Evolutionary conservation across 2,113 vertebrate species (phyloP).

Genomic region (Cricetomys ansorgei): DNA sequence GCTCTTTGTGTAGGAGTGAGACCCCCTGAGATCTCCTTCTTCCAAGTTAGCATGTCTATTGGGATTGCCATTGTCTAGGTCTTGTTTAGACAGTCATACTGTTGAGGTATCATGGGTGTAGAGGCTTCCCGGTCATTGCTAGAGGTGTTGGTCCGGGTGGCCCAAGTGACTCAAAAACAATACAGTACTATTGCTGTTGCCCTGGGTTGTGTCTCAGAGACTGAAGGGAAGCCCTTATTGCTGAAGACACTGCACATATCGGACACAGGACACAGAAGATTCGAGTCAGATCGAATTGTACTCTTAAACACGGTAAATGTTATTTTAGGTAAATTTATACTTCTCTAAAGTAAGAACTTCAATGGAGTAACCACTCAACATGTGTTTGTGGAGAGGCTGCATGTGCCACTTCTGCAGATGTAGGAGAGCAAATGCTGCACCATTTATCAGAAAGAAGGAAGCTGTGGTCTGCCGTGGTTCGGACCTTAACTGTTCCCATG

Average conservation of each 20-base stretch:
- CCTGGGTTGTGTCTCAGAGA: not conserved
- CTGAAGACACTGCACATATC: not conserved
- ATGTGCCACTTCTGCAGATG: not conserved
- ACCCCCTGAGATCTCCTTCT: not conserved
- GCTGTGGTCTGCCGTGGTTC: not conserved
- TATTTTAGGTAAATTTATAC: not conserved
- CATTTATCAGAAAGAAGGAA: not conserved
- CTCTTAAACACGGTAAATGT: constrained; percentile 14
- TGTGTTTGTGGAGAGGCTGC: not conserved
- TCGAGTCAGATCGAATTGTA: not conserved
- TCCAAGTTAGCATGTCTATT: not conserved
- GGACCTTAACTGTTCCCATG: not conserved
- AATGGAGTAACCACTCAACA: not conserved
- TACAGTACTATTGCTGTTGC: not conserved
- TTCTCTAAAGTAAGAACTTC: not conserved
- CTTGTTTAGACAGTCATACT: not conserved
- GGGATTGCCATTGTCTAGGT: not conserved
- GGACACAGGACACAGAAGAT: not conserved
- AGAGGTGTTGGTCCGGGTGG: not conserved
- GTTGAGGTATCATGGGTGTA: not conserved
- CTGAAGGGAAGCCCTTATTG: not conserved
- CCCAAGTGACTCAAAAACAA: not conserved
- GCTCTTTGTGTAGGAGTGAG: not conserved
- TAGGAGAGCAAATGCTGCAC: not conserved
- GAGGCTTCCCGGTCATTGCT: not conserved